Conservation (phyloP, 1,140 invertebrate species). For the Drosophila kikkawai region DNA sequence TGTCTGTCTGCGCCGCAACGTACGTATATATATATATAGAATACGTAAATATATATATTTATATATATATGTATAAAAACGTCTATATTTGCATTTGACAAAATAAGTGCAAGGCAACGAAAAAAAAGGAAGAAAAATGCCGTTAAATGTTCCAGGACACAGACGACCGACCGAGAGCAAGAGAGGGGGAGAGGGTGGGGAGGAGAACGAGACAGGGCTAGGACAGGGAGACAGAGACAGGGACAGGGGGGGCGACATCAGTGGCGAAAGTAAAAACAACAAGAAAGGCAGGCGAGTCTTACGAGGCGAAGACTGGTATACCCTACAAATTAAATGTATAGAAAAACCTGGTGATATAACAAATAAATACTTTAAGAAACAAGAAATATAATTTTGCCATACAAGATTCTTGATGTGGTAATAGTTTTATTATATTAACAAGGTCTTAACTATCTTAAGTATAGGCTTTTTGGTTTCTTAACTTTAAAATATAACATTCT, state of each 20-base stretch:
- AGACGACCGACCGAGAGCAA: slow-evolving; percentile 14
- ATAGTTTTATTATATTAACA: too few relatives aligned
- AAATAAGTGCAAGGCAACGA: slow-evolving; percentile 72
- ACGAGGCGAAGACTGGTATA: background rate
- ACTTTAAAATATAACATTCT: too few relatives aligned
- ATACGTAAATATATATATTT: slow-evolving; percentile 32
- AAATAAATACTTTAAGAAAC: too few relatives aligned
- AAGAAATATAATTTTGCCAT: too few relatives aligned
- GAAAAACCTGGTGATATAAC: background rate
- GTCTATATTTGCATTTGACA: slow-evolving; percentile 82
- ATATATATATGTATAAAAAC: slow-evolving; percentile 59
- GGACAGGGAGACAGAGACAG: slow-evolving; percentile 16
- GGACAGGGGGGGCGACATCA: background rate
- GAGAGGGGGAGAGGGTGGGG: background rate
- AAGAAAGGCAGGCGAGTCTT: slow-evolving; percentile 13
- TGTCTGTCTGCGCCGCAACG: slow-evolving; percentile 54
- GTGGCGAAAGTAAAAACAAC: slow-evolving; percentile 56
- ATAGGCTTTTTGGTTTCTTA: too few relatives aligned
- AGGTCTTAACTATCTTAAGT: too few relatives aligned
- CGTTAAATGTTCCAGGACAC: slow-evolving; percentile 55
- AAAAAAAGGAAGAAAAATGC: slow-evolving; percentile 45
- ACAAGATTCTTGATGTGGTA: too few relatives aligned
- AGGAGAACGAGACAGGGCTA: slow-evolving; percentile 11
- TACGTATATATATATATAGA: slow-evolving; percentile 33
- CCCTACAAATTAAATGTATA: background rate